These are phyloP conservation scores for Sakesphorus luctuosus DNA, from an alignment of 2,113 vertebrate species.

Conservation along the genomic window DNA sequence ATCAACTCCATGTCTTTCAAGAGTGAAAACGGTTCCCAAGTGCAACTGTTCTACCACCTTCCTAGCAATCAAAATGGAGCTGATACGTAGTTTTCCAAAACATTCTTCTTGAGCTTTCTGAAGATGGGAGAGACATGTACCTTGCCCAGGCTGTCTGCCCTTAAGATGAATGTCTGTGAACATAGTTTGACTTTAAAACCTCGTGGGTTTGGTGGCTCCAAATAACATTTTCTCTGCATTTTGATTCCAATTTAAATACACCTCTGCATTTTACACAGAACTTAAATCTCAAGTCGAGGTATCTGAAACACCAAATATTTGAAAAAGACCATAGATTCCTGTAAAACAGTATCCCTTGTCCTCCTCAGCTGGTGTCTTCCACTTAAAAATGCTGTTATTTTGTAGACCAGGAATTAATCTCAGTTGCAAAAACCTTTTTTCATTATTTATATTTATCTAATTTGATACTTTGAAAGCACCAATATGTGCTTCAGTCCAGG, in stretches of 20 bases:
- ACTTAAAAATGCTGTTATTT: not conserved
- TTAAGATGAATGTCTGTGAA: not conserved
- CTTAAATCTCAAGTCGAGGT: not conserved
- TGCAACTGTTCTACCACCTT: not conserved
- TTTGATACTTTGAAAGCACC: not conserved
- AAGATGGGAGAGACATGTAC: not conserved
- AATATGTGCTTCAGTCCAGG: not conserved
- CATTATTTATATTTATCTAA: not conserved
- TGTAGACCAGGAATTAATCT: not conserved
- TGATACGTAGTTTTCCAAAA: not conserved
- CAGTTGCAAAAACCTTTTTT: not conserved
- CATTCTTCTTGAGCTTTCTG: not conserved
- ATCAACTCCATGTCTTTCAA: not conserved
- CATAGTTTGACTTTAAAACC: not conserved
- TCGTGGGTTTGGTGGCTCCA: not conserved
- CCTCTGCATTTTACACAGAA: accelerated
- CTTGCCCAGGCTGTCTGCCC: not conserved
- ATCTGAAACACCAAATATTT: not conserved
- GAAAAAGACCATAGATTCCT: not conserved
- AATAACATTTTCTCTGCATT: not conserved
- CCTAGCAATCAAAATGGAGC: not conserved
- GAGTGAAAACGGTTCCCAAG: not conserved
- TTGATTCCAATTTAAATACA: not conserved
- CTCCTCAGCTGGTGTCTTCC: not conserved
- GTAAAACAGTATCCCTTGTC: not conserved